Conservation (phyloP, 2,113 vertebrate genomes). For the Colinus virginianus region DNA sequence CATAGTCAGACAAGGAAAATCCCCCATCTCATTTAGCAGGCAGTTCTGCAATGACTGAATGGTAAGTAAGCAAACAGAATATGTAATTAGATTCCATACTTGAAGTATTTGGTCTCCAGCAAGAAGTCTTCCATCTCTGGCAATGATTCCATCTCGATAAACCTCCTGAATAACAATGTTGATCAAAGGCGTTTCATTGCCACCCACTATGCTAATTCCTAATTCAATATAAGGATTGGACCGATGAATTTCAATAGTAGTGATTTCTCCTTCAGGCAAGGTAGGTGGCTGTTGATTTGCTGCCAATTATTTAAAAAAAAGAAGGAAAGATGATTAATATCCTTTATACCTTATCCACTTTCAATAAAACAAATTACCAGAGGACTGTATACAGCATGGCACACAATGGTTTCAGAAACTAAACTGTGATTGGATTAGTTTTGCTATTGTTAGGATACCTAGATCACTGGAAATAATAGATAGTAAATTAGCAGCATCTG, state of each 20-base stretch:
- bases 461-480: not conserved
- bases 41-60: slow-evolving; percentile 32
- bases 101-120: slow-evolving; percentile 98
- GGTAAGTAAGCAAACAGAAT: slow-evolving; percentile 36
- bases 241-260: slow-evolving; percentile 94
- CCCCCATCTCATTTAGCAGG: slow-evolving; percentile 30
- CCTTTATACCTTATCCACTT: slow-evolving; percentile 39
- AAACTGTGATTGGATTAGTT: not conserved
- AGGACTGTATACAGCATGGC: not conserved
- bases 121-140: slow-evolving; percentile 93
- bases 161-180: slow-evolving; percentile 99
- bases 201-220: slow-evolving; percentile 96
- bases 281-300: slow-evolving; percentile 86
- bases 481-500: not conserved
- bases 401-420: not conserved
- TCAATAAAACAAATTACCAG: slow-evolving; percentile 28
- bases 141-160: slow-evolving; percentile 95
- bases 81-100: slow-evolving; percentile 75
- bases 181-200: slow-evolving; percentile 97
- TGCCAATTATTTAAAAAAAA: slow-evolving; percentile 73
- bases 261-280: slow-evolving; percentile 97
- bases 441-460: not conserved
- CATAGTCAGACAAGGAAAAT: slow-evolving; percentile 2
- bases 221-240: slow-evolving; percentile 95
- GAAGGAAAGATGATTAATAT: slow-evolving; percentile 57